A percentile compares a stretch with the other conserved stretches of the same genome.
phyloP scores from a whole-genome alignment of 2,888 invertebrate genomes.

The Nudaria mundana region DNA sequence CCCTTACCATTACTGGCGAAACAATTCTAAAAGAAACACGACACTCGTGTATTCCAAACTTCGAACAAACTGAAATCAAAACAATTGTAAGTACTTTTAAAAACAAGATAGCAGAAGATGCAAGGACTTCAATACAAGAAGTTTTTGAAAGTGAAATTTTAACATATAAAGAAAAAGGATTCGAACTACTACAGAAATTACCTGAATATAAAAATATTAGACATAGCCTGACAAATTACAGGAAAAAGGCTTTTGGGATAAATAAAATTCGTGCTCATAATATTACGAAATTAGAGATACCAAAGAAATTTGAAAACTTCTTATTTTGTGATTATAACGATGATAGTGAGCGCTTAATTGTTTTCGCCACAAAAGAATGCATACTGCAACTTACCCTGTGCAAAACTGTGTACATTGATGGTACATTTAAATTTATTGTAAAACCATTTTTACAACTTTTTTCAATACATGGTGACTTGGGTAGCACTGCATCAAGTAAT shows the following conservation, averaged over 20 bases:
- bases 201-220: conserved; percentile 3
- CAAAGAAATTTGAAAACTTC: no score
- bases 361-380: no score
- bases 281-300: not conserved
- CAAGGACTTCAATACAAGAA: conserved; percentile 1
- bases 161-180: conserved; percentile 3
- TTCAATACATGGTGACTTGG: conserved; percentile 2
- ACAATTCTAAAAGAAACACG: conserved; percentile 4
- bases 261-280: conserved; percentile 1
- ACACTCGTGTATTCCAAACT: conserved; percentile 1
- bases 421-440: not conserved
- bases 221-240: not conserved
- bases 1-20: conserved; percentile 1
- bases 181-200: not conserved
- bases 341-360: no score
- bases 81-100: not conserved
- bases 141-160: conserved; percentile 1
- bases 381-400: no score
- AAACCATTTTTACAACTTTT: not conserved
- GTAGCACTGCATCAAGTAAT: conserved; percentile 1
- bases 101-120: conserved; percentile 1
- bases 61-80: conserved; percentile 1
- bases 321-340: no score
- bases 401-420: not conserved
- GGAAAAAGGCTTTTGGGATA: conserved; percentile 2